Percentiles rank a stretch among this genome's conserved stretches.
Evolutionary conservation across 2,888 invertebrate species (phyloP).

Genomic region (Trilocha varians): DNA sequence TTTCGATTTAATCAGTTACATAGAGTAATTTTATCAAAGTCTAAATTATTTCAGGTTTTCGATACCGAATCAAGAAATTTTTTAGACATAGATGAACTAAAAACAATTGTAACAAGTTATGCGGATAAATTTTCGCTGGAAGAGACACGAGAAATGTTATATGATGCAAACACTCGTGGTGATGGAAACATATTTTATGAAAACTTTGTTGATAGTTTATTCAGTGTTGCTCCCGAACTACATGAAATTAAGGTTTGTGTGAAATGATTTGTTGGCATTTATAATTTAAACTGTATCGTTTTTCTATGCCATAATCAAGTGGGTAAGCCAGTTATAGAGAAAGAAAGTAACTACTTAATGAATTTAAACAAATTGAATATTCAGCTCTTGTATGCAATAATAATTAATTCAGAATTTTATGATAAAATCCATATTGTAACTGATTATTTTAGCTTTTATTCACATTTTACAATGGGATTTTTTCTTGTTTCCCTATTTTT

Average conservation of each 20-base stretch:
- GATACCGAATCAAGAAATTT: slow-evolving; percentile 52
- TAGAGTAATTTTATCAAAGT: too few species aligned
- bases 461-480: too few species aligned
- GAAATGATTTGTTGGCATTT: not conserved
- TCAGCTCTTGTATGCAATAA: too few species aligned
- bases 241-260: slow-evolving; percentile 36
- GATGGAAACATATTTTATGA: slow-evolving; percentile 50
- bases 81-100: slow-evolving; percentile 44
- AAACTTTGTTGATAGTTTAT: slow-evolving; percentile 50
- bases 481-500: too few species aligned
- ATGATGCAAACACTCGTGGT: slow-evolving; percentile 53
- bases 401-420: too few species aligned
- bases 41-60: slow-evolving; percentile 38
- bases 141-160: slow-evolving; percentile 43
- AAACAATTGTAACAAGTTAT: slow-evolving; percentile 31
- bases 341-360: too few species aligned
- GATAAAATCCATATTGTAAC: too few species aligned
- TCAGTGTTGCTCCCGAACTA: slow-evolving; percentile 48
- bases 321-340: too few species aligned
- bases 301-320: too few species aligned
- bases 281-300: too few species aligned
- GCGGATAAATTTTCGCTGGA: slow-evolving; percentile 35
- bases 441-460: too few species aligned
- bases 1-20: not conserved
- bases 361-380: too few species aligned